Conservation (phyloP, 2,888 invertebrate species). For the Drosophila subquinaria region DNA sequence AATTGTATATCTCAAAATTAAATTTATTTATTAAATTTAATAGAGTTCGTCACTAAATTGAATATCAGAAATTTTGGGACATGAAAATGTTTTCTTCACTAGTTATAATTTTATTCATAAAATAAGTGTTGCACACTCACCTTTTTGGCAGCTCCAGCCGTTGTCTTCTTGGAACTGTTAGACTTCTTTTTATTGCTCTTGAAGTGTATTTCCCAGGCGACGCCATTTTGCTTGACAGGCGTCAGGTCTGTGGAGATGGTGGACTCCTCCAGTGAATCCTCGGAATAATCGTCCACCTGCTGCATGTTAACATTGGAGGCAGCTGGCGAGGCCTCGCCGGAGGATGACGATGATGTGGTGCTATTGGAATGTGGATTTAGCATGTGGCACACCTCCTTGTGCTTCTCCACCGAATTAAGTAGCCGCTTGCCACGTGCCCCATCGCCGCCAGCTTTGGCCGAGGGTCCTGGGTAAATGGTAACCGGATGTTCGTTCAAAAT, state of each 20-base stretch:
- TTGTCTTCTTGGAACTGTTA: constrained; percentile 47
- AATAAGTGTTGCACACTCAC: constrained; percentile 28
- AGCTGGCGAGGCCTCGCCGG: constrained; percentile 72
- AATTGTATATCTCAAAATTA: no score
- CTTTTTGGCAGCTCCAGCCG: constrained; percentile 41
- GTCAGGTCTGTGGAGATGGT: constrained; percentile 86
- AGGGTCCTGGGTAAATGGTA: constrained; percentile 88
- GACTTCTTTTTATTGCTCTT: constrained; percentile 85
- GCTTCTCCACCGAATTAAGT: constrained; percentile 89
- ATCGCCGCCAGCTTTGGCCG: constrained; percentile 52
- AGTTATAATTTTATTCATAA: no score
- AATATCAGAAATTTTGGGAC: no score
- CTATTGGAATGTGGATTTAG: constrained; percentile 78
- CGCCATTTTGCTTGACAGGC: constrained; percentile 91
- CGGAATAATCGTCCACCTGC: constrained; percentile 90
- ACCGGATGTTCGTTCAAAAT: constrained; percentile 88
- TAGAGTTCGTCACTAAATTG: no score
- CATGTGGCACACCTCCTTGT: constrained; percentile 91
- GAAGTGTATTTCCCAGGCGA: constrained; percentile 95
- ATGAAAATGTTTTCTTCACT: no score
- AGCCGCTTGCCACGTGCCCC: constrained; percentile 71
- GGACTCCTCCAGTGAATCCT: constrained; percentile 91
- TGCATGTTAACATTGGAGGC: constrained; percentile 67
- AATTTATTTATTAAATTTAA: no score
- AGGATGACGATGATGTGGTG: constrained; percentile 66